Evolutionary conservation across 2,888 invertebrate genomes (phyloP), one percentile per base, ranked within the genome.

Genomic region (Eristalis tenax): DNA sequence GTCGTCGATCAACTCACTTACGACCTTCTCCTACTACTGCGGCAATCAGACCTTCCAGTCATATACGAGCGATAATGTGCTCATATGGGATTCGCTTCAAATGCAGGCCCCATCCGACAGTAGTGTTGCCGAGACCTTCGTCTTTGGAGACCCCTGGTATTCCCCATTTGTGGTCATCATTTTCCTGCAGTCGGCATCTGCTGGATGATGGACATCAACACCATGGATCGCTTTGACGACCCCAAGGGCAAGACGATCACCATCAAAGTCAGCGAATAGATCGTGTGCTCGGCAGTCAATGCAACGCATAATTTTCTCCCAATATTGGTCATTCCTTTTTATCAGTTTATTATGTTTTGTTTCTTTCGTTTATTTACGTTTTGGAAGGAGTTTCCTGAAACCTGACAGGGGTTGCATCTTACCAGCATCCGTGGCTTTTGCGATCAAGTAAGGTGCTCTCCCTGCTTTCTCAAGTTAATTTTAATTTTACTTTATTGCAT

Each of bases 141-240:
- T 70, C 2, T 98, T 97, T 90, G 94, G 95, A 6, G 96, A 96
- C 88, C 94, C 97, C 0, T 96, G 97, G 93, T 97, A 15, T 94
- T 99, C n/a, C n/a, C n/a, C n/a, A 26, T 95, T 99, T 90, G 96
- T 98, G 1, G 95, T 96, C 0, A 93, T 96, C 79, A 94, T 99
- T 28, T 94, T 99, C 57, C 94, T 89, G 95, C 96, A 90, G 96
- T 96, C 93, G 99, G 98, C 0, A 94, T 99, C 77, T 95, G 95
- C 89, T 98, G 98, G 97, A 96, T 99, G 93, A 95, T 98, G 94
- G 97, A 97, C 91, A 98, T 99, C 89, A 96, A 97, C 90, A 99
- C 99, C 40, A 99, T 98, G 97, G 99, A 99, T 94, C 95, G 98
- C 89, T 99, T 99, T 92, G 99, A 99, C 92, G 99, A 99, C 93